Conservation (phyloP, 2,888 invertebrate genomes). For the Hirtodrosophila trivittata region DNA sequence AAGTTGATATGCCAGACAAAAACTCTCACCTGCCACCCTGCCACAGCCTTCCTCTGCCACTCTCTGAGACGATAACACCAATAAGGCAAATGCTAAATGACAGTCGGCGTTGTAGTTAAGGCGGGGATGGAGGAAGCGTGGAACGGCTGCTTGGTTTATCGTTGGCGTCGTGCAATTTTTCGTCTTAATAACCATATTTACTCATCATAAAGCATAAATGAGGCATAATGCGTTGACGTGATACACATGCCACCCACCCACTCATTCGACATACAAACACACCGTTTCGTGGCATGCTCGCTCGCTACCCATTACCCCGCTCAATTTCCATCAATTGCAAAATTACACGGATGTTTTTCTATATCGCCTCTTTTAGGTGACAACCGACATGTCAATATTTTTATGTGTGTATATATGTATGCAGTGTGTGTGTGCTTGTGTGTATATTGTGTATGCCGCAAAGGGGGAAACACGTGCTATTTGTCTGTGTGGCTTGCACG, state of each 20-base stretch:
- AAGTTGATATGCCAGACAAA: slow-evolving; percentile 6
- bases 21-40: background rate
- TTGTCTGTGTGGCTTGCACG: slow-evolving; percentile 6
- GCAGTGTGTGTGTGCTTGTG: slow-evolving; percentile 1
- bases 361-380: slow-evolving; percentile 28
- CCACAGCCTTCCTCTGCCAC: background rate
- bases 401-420: background rate
- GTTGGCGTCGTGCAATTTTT: slow-evolving; percentile 50
- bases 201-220: slow-evolving; percentile 64
- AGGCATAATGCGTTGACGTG: slow-evolving; percentile 59
- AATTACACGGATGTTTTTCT: slow-evolving; percentile 41
- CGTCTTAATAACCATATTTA: slow-evolving; percentile 63
- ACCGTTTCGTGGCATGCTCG: slow-evolving; percentile 22
- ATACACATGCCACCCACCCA: slow-evolving; percentile 1
- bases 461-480: background rate
- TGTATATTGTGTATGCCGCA: background rate
- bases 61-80: slow-evolving; percentile 40
- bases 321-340: slow-evolving; percentile 15
- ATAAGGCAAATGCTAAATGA: slow-evolving; percentile 51
- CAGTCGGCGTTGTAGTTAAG: background rate
- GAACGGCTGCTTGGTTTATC: slow-evolving; percentile 32
- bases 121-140: background rate
- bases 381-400: slow-evolving; percentile 49
- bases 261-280: slow-evolving; percentile 3
- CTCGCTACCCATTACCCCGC: slow-evolving; percentile 13